phyloP scores from a whole-genome alignment of 2,797 vertebrate species.

The Hemitrygon akajei region DNA sequence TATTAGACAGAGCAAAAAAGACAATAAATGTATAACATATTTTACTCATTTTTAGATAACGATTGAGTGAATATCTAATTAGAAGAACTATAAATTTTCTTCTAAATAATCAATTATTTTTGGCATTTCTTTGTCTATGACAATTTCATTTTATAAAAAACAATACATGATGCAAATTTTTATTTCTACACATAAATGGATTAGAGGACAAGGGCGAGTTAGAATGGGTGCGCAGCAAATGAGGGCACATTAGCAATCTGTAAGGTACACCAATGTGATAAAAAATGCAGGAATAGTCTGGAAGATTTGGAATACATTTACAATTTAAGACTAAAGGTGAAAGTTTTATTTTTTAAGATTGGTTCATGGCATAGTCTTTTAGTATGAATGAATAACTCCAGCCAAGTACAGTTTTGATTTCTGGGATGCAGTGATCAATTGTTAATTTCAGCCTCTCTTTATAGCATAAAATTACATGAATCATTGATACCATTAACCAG shows the following conservation, averaged over 20 bases:
- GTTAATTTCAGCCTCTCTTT: background rate
- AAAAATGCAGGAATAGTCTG: no score
- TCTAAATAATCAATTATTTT: background rate
- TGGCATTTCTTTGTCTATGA: background rate
- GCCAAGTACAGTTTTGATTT: no score
- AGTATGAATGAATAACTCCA: no score
- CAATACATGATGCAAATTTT: background rate
- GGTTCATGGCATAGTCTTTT: no score
- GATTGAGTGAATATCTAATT: background rate
- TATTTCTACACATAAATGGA: background rate
- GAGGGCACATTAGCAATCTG: background rate
- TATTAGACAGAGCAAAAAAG: background rate
- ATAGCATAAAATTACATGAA: background rate
- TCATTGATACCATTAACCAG: background rate
- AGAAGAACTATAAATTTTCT: background rate
- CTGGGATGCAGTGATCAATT: no score
- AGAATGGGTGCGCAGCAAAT: background rate
- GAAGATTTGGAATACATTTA: no score
- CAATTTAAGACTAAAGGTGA: background rate
- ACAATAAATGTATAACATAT: constrained; percentile 7
- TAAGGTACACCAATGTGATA: no score
- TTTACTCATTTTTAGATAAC: background rate
- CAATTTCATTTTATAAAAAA: background rate
- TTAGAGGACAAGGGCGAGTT: background rate
- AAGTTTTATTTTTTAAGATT: no score